Percentiles rank a stretch among this genome's conserved stretches.
These are phyloP conservation scores for Moxostoma hubbsi DNA, from an alignment of 2,797 vertebrate genomes.

Conservation along the genomic window DNA sequence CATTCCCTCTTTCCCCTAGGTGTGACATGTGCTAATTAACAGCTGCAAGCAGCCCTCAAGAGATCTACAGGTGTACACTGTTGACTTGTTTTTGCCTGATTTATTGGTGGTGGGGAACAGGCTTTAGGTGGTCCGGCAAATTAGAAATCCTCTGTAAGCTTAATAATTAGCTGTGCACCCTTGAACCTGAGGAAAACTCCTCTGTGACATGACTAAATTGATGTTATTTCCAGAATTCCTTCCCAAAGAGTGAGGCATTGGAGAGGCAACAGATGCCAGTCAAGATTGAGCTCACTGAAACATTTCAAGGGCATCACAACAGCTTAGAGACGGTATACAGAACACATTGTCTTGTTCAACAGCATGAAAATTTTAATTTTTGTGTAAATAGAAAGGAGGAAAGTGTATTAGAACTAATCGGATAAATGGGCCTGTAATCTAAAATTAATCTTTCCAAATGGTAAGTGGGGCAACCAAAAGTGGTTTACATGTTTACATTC, in stretches of 20 bases:
- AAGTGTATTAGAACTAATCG: slow-evolving; percentile 2
- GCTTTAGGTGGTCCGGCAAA: slow-evolving; percentile 45
- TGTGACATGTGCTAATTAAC: slow-evolving; percentile 68
- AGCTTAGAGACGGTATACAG: background rate
- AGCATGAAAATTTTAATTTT: background rate
- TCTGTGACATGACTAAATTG: slow-evolving; percentile 51
- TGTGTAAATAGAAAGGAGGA: slow-evolving; percentile 1
- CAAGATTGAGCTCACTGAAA: slow-evolving; percentile 54
- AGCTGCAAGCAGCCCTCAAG: slow-evolving; percentile 66
- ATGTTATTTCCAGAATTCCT: slow-evolving; percentile 51
- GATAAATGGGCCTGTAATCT: slow-evolving; percentile 5
- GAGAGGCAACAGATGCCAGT: slow-evolving; percentile 56
- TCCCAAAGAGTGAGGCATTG: slow-evolving; percentile 7
- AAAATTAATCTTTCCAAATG: slow-evolving; percentile 3
- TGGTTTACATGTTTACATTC: background rate
- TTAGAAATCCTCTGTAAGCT: slow-evolving; percentile 56
- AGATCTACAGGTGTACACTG: slow-evolving; percentile 61
- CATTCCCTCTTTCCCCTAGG: slow-evolving; percentile 57
- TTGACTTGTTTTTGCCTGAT: slow-evolving; percentile 53
- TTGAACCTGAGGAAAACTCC: slow-evolving; percentile 62
- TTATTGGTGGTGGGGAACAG: slow-evolving; percentile 30
- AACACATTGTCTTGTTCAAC: slow-evolving; percentile 38
- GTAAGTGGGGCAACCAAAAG: background rate
- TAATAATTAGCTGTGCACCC: slow-evolving; percentile 62
- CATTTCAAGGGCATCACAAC: slow-evolving; percentile 49